Percentiles rank a stretch among this genome's conserved stretches.
phyloP scores from a whole-genome alignment of 2,888 invertebrate genomes.

The Venustoraphidia nigricollis region DNA sequence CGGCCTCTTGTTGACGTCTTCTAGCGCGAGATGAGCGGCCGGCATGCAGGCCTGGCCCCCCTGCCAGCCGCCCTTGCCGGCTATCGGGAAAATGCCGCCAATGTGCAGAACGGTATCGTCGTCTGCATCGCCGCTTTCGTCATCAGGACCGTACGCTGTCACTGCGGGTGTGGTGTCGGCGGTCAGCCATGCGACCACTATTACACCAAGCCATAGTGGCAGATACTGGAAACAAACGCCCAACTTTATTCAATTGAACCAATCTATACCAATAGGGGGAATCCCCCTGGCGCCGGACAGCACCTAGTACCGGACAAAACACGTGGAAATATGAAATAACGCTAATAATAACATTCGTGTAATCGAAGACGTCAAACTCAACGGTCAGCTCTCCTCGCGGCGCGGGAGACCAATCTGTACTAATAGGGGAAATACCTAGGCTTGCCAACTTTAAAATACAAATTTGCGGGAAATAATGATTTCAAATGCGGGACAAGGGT shows the following conservation, averaged over 20 bases:
- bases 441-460: too few relatives aligned
- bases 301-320: too few relatives aligned
- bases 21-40: conserved; percentile 89
- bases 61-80: conserved; percentile 93
- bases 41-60: conserved; percentile 98
- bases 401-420: too few relatives aligned
- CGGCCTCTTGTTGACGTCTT: conserved; percentile 81
- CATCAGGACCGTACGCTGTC: conserved; percentile 10
- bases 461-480: too few relatives aligned
- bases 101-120: conserved; percentile 73
- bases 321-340: too few relatives aligned
- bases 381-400: too few relatives aligned
- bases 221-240: conserved; percentile 22
- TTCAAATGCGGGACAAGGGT: too few relatives aligned
- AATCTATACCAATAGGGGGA: too few relatives aligned
- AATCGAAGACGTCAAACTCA: too few relatives aligned
- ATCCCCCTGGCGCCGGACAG: too few relatives aligned
- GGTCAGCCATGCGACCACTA: conserved; percentile 15
- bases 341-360: too few relatives aligned
- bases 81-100: conserved; percentile 97
- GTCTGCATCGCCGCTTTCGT: conserved; percentile 15
- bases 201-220: conserved; percentile 25
- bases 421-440: too few relatives aligned
- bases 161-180: conserved; percentile 11
- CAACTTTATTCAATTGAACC: neutral